Evolutionary conservation across 2,888 invertebrate genomes (phyloP).

Genomic region (Petrolisthes cinctipes): DNA sequence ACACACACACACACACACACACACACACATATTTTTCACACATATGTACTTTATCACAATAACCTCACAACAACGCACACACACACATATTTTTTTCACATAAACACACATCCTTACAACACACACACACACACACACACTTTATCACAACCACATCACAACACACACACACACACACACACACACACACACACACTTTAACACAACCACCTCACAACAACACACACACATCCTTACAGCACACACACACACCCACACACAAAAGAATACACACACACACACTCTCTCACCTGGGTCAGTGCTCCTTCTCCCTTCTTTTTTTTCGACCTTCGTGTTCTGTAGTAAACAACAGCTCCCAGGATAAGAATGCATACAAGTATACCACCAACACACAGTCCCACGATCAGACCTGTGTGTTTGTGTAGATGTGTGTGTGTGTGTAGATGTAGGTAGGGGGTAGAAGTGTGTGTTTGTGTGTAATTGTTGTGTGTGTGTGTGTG

Average conservation of each 20-base stretch:
- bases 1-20: not conserved
- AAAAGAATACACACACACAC: no score
- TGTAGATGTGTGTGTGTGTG: no score
- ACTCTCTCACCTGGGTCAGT: no score
- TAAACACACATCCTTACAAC: not conserved
- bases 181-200: not conserved
- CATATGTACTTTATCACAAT: not conserved
- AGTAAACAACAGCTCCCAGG: no score
- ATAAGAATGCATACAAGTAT: no score
- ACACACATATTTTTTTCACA: not conserved
- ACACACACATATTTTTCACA: not conserved
- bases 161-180: constrained; percentile 1
- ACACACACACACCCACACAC: no score
- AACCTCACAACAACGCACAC: not conserved
- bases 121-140: constrained; percentile 1
- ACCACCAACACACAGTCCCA: not conserved
- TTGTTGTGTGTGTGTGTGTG: no score
- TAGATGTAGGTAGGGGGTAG: no score
- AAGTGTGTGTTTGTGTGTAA: no score
- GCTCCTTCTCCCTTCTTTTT: no score
- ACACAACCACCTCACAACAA: not conserved
- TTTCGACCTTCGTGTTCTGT: no score
- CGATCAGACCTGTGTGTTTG: not conserved
- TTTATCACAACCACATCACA: not conserved
- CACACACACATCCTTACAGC: no score